Percentiles rank a stretch among this genome's conserved stretches.
phyloP scores from a whole-genome alignment of 2,113 vertebrate genomes.

The Cranoglanis bouderius region DNA sequence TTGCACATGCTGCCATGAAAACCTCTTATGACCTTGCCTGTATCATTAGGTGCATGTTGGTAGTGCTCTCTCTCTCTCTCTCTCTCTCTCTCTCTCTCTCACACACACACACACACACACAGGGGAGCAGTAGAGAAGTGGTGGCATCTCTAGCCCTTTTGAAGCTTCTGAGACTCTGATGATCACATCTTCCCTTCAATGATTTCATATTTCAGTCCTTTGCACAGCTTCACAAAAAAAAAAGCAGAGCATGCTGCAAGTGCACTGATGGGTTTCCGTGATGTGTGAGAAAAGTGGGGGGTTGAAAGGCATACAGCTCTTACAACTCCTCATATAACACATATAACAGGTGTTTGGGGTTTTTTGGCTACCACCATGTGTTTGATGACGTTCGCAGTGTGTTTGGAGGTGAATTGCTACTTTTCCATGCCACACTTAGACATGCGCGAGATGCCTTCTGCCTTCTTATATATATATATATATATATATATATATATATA shows the following conservation, averaged over 20 bases:
- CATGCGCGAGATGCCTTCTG: neutral
- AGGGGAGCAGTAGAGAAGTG: too few species aligned
- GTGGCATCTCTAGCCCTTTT: neutral
- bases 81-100: neutral
- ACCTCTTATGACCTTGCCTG: neutral
- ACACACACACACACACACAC: neutral
- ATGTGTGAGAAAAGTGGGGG: neutral
- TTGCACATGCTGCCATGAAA: neutral
- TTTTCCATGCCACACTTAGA: constrained; percentile 40
- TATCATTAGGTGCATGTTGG: neutral
- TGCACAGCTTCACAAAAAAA: neutral
- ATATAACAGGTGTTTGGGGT: constrained; percentile 48
- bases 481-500: too few species aligned
- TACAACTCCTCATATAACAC: constrained; percentile 38
- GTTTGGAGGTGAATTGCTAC: constrained; percentile 38
- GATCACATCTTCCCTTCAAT: neutral
- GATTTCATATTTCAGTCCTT: neutral
- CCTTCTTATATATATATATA: too few species aligned
- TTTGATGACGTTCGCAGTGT: constrained; percentile 27
- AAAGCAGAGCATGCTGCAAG: neutral
- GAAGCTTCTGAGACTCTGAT: constrained; percentile 10
- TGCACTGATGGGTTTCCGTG: constrained; percentile 17
- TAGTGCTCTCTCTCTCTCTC: neutral
- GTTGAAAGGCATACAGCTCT: neutral
- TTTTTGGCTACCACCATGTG: constrained; percentile 30